Base-by-base conservation (phyloP, 2,113 vertebrate species). In the Mastomys coucha region DNA sequence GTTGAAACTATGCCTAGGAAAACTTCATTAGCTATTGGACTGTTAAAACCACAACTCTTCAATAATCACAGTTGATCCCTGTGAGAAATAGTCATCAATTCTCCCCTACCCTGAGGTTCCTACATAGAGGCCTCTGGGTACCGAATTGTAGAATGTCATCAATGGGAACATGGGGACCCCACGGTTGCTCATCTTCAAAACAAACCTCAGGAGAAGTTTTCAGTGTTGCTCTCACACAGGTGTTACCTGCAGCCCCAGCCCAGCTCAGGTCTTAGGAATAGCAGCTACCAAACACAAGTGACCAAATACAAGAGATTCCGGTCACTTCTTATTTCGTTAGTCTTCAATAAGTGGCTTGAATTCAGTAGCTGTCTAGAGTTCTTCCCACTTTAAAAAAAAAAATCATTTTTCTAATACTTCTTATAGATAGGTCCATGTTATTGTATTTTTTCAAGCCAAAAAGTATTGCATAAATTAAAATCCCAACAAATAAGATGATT, bases 331-430 rank as follows among this genome's bases (percentile, higher is more conserved):
- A n/a, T n/a, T n/a, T n/a, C n/a, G n/a, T 77, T 56, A 65, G 33
- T 91, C n/a, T 39, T 72, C 8, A 89, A 87, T 89, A 90, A 39
- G 95, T 92, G 19, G 26, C 56, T 94, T 94, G 45, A 93, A 97
- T 93, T 76, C 49, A 95, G 89, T 67, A 92, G n/a, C 60, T 80
- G 58, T 70, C 78, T 88, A 16, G 24, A 95, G 49, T 90, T 88
- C 82, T 93, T 75, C 60, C 73, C 81, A 87, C 5, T 86, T 56
- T 16, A 56, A 56, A 1, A 76, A 78, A 96, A 82, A 85, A 70
- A 67, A 33, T 42, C n/a, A 10, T 92, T 96, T 92, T 77, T 70
- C 77, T 17, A 94, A 51, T 14, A 65, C 20, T 82, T 88, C 65
- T 95, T 75, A 93, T 91, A 95, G 67, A 72, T 45, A 93, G 49